Conservation (phyloP, 2,113 vertebrate genomes). For the Prietella phreatophila region DNA sequence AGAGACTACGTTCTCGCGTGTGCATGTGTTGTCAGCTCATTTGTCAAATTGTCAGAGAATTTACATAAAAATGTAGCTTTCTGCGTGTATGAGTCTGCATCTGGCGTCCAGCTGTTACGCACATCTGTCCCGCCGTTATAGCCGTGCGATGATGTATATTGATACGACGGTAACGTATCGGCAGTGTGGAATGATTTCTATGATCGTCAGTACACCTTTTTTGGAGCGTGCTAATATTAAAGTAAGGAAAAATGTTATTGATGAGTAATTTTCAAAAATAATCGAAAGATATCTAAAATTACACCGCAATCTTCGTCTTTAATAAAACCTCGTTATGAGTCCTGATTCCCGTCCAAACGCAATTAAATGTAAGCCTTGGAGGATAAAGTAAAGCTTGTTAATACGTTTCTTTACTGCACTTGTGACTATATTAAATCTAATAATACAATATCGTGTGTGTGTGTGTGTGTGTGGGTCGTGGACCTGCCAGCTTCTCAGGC, state of each 20-base stretch:
- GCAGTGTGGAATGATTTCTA: background rate
- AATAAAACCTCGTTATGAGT: constrained; percentile 61
- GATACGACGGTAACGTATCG: background rate
- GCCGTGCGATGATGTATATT: background rate
- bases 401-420: constrained; percentile 70
- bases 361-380: constrained; percentile 74
- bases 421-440: constrained; percentile 68
- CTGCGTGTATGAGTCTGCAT: background rate
- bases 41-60: constrained; percentile 28
- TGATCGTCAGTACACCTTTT: background rate
- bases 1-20: background rate
- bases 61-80: constrained; percentile 23
- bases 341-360: constrained; percentile 56
- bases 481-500: constrained; percentile 38
- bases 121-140: background rate
- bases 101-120: background rate
- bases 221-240: background rate
- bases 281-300: constrained; percentile 58
- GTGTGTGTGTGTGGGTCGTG: constrained; percentile 1
- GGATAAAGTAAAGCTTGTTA: constrained; percentile 73
- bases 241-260: constrained; percentile 34
- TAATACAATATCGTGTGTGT: constrained; percentile 52
- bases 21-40: background rate
- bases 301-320: constrained; percentile 63
- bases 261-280: constrained; percentile 54